Percentiles rank a stretch among this genome's conserved stretches.
These are phyloP conservation scores for Tricholauxania praeusta DNA, from an alignment of 2,888 invertebrate species.

Conservation along the genomic window DNA sequence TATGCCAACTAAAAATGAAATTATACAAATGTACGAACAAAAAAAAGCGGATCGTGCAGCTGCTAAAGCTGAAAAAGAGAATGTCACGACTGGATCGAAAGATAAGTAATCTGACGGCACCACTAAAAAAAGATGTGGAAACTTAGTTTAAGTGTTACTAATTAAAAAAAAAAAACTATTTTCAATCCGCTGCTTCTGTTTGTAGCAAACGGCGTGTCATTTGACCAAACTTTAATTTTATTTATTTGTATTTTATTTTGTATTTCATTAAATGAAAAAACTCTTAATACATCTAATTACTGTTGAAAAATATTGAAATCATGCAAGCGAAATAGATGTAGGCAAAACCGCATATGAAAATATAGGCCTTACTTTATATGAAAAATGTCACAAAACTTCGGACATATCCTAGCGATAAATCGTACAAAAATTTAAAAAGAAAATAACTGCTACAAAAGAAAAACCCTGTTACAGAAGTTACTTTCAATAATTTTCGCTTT, in stretches of 20 bases:
- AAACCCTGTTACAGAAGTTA: no score
- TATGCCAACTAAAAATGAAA: slow-evolving; percentile 77
- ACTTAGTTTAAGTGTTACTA: background rate
- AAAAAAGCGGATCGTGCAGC: slow-evolving; percentile 61
- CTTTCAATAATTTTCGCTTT: no score
- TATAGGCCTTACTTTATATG: no score
- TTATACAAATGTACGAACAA: slow-evolving; percentile 74
- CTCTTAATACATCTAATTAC: no score
- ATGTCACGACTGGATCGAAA: background rate
- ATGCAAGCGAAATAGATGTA: no score
- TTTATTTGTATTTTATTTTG: slow-evolving; percentile 34
- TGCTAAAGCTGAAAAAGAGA: slow-evolving; percentile 48
- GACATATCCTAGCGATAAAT: no score
- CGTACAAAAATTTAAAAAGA: no score
- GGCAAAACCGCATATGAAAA: no score
- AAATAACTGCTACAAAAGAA: no score
- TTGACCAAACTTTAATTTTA: slow-evolving; percentile 8
- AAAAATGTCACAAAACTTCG: no score
- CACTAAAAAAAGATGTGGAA: background rate
- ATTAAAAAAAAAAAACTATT: background rate
- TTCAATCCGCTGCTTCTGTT: background rate
- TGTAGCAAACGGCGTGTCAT: background rate
- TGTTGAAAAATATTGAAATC: no score
- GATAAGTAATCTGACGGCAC: slow-evolving; percentile 7
- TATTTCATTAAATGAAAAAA: slow-evolving; percentile 29